A percentile compares a stretch with the other conserved stretches of the same genome.
Evolutionary conservation across 1,140 invertebrate genomes (phyloP).

Genomic region (Cotesia chilonis): DNA sequence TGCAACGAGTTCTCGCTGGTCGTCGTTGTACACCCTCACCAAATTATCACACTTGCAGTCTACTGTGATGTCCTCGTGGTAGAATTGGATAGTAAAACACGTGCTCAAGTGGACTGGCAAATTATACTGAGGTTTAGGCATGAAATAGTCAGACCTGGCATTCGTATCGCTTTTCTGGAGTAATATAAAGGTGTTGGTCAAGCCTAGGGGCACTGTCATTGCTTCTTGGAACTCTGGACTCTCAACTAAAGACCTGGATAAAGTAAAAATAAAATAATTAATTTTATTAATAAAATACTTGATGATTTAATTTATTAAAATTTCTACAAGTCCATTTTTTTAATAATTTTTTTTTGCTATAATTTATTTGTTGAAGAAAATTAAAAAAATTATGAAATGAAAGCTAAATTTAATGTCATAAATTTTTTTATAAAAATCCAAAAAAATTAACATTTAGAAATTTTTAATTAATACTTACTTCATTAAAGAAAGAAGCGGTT

Average conservation of each 20-base stretch:
- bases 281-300: too few relatives aligned
- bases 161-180: conserved; percentile 56
- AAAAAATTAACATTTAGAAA: too few relatives aligned
- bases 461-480: conserved; percentile 46
- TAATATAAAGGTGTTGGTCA: conserved; percentile 60
- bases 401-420: too few relatives aligned
- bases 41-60: conserved; percentile 51
- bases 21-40: conserved; percentile 53
- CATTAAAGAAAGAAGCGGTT: conserved; percentile 58
- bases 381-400: too few relatives aligned
- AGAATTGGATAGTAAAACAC: conserved; percentile 54
- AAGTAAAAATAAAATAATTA: background rate
- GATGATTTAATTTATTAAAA: too few relatives aligned
- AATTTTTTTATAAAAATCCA: background rate
- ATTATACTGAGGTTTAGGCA: conserved; percentile 58
- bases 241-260: conserved; percentile 53
- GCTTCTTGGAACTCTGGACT: conserved; percentile 59
- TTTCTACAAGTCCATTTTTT: too few relatives aligned
- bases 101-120: conserved; percentile 36
- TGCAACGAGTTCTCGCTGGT: conserved; percentile 31
- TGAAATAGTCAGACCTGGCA: conserved; percentile 54
- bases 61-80: conserved; percentile 39
- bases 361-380: too few relatives aligned
- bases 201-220: conserved; percentile 50
- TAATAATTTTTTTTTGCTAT: too few relatives aligned